Evolutionary conservation across 2,888 invertebrate genomes (phyloP).

Genomic region (Zaprionus obscuricornis): DNA sequence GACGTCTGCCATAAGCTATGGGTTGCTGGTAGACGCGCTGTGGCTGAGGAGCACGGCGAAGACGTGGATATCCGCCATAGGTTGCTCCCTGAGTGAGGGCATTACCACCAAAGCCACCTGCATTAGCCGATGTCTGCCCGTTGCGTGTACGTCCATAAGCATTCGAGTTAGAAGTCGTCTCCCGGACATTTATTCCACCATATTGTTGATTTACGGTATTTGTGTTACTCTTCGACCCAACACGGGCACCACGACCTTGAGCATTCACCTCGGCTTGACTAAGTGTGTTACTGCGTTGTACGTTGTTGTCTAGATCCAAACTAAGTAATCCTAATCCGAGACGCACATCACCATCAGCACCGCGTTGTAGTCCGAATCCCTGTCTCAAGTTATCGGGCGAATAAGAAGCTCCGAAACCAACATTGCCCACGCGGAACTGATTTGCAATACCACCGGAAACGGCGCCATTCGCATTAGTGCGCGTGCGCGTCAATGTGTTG

Average conservation of each 20-base stretch:
- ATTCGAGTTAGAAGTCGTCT: constrained; percentile 71
- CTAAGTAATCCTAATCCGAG: constrained; percentile 78
- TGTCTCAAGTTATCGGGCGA: constrained; percentile 75
- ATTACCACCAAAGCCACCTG: constrained; percentile 62
- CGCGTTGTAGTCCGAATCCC: constrained; percentile 76
- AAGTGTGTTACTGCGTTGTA: constrained; percentile 41
- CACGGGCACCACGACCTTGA: constrained; percentile 69
- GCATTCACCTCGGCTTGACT: constrained; percentile 72
- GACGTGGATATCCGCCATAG: constrained; percentile 31
- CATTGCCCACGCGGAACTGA: constrained; percentile 76
- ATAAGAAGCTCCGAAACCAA: constrained; percentile 78
- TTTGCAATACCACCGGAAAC: constrained; percentile 67
- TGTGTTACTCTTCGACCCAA: constrained; percentile 68
- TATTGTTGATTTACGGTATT: constrained; percentile 60
- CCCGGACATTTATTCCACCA: constrained; percentile 69
- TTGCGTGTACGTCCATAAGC: constrained; percentile 68
- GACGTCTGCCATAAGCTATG: constrained; percentile 13
- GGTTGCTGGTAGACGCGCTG: too few relatives aligned
- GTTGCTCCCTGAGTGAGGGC: constrained; percentile 51
- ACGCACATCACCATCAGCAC: constrained; percentile 69
- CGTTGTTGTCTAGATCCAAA: constrained; percentile 71
- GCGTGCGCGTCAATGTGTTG: constrained; percentile 75
- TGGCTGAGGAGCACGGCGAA: constrained; percentile 39
- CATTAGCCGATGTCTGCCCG: constrained; percentile 76
- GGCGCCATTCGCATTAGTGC: constrained; percentile 70